A percentile compares a stretch with the other conserved stretches of the same genome.
These are phyloP conservation scores for Melitaea athalia DNA, from an alignment of 2,888 invertebrate species.

Conservation along the genomic window DNA sequence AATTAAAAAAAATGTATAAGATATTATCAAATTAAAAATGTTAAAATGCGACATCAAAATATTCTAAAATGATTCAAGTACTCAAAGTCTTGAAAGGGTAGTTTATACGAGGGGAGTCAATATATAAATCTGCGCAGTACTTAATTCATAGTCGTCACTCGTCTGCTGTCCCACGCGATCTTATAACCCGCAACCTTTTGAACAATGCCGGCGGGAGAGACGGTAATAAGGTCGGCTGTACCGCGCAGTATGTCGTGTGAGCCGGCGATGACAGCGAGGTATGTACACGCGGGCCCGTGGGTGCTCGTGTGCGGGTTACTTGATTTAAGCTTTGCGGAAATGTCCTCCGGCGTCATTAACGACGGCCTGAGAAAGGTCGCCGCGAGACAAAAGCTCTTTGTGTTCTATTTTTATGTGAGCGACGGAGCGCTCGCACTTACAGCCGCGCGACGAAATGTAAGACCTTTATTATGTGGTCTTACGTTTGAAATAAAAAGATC, in stretches of 20 bases:
- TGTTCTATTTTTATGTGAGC: constrained; percentile 16
- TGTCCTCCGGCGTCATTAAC: constrained; percentile 18
- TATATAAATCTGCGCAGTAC: too few relatives aligned
- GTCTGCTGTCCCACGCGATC: too few relatives aligned
- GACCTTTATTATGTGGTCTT: not conserved
- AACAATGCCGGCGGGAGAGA: too few relatives aligned
- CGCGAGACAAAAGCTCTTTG: constrained; percentile 28
- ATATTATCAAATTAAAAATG: too few relatives aligned
- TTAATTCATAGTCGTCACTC: too few relatives aligned
- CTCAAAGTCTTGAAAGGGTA: too few relatives aligned
- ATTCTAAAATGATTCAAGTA: too few relatives aligned
- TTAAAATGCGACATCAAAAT: too few relatives aligned
- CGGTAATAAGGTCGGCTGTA: not conserved
- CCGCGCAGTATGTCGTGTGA: not conserved
- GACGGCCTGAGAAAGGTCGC: constrained; percentile 20
- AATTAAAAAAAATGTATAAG: too few relatives aligned
- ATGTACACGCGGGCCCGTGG: not conserved
- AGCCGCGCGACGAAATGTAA: not conserved
- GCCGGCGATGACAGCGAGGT: not conserved
- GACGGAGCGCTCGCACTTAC: not conserved
- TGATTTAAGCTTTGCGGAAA: constrained; percentile 9
- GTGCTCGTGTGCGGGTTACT: not conserved
- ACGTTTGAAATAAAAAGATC: not conserved
- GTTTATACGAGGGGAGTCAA: too few relatives aligned
- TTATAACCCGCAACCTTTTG: too few relatives aligned